Evolutionary conservation across 2,888 invertebrate genomes (phyloP).

Genomic region (Deroplatys truncata): DNA sequence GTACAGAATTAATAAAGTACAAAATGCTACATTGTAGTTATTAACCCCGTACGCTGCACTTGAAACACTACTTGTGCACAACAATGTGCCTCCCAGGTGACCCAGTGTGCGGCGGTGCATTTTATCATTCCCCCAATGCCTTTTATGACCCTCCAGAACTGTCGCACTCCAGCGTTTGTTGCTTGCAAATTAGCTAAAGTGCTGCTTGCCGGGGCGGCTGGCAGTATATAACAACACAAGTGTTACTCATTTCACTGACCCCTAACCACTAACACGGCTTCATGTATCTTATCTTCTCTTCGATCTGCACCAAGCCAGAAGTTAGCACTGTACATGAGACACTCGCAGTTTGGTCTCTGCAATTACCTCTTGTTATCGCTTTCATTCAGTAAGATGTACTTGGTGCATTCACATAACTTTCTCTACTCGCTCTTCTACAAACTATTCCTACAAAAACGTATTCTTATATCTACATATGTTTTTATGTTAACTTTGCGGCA

Average conservation of each 20-base stretch:
- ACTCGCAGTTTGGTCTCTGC: background rate
- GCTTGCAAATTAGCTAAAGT: background rate
- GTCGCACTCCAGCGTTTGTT: background rate
- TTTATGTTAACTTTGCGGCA: no score
- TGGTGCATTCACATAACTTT: no score
- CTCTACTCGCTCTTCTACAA: no score
- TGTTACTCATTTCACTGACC: background rate
- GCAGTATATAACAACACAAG: background rate
- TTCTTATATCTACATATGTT: no score
- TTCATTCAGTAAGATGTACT: no score
- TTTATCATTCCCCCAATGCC: background rate
- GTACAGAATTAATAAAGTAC: background rate
- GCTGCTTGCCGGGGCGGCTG: background rate
- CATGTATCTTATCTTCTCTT: background rate
- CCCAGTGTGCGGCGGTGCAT: background rate
- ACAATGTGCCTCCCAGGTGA: background rate
- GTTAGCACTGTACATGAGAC: no score
- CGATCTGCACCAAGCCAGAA: background rate
- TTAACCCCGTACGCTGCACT: background rate
- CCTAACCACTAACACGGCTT: background rate
- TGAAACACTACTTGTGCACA: background rate
- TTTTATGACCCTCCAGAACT: background rate
- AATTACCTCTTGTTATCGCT: background rate
- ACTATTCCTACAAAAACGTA: no score
- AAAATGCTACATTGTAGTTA: background rate